Percentiles rank a stretch among this genome's conserved stretches.
These are phyloP conservation scores for Leptura quadrifasciata DNA, from an alignment of 2,888 invertebrate genomes.

Conservation along the genomic window DNA sequence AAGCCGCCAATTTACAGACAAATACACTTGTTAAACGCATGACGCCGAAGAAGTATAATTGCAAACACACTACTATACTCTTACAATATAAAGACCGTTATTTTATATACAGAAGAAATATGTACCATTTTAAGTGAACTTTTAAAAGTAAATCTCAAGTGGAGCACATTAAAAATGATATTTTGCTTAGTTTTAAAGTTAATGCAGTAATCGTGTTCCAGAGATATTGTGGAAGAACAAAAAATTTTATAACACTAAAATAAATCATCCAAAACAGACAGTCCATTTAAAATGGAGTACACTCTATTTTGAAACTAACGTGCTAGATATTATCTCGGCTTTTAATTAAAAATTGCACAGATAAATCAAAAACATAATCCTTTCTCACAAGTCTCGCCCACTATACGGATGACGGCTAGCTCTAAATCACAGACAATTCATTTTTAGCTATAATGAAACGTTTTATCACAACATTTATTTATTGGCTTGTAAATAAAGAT, in stretches of 20 bases:
- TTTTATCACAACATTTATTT: constrained; percentile 27
- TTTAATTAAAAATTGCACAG: constrained; percentile 29
- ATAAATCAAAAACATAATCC: constrained; percentile 36
- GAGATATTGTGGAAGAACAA: not conserved
- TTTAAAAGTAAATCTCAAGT: not conserved
- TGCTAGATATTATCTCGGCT: constrained; percentile 8
- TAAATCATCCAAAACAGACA: constrained; percentile 8
- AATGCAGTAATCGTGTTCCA: constrained; percentile 11
- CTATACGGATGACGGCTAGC: not conserved
- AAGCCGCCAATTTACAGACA: too few species aligned
- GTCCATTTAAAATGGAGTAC: constrained; percentile 24
- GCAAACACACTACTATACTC: too few species aligned
- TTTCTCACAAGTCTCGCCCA: not conserved
- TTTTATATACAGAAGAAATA: too few species aligned
- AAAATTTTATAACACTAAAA: not conserved
- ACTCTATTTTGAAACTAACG: constrained; percentile 25
- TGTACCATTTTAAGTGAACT: too few species aligned
- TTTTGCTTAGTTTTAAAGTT: constrained; percentile 8
- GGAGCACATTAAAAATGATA: not conserved
- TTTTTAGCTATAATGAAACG: constrained; percentile 28
- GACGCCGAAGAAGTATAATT: too few species aligned
- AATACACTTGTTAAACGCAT: too few species aligned
- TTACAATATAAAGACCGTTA: too few species aligned
- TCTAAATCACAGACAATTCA: constrained; percentile 24
- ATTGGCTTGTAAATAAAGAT: constrained; percentile 25